A percentile compares a stretch with the other conserved stretches of the same genome.
These are phyloP conservation scores for Pegoplata infirma DNA, from an alignment of 2,888 invertebrate species.

Conservation along the genomic window DNA sequence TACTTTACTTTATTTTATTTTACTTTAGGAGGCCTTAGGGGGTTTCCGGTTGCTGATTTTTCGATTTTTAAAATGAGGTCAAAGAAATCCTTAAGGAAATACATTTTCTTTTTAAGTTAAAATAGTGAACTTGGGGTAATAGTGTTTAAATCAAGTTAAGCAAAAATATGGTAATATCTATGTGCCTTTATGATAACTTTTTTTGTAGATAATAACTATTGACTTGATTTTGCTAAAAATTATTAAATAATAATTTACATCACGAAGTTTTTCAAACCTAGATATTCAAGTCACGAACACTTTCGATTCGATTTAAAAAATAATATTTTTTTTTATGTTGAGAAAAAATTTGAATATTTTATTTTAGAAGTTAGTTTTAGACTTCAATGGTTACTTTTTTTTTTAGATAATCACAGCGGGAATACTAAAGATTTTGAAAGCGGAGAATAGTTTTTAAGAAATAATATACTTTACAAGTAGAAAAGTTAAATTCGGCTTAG, in stretches of 20 bases:
- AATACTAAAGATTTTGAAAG: no score
- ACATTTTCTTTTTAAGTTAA: neutral
- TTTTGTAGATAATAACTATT: neutral
- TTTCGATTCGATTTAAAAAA: no score
- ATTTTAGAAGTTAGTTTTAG: no score
- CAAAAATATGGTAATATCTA: no score
- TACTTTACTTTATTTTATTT: slow-evolving; percentile 36
- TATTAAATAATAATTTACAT: neutral
- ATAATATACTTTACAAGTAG: no score
- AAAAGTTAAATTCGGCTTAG: no score
- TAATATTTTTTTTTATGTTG: no score
- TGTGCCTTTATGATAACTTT: neutral
- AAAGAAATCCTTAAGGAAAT: slow-evolving; percentile 61
- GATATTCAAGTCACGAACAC: neutral
- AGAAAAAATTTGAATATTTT: no score
- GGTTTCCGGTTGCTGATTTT: slow-evolving; percentile 73
- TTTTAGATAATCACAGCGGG: no score
- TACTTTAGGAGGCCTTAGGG: slow-evolving; percentile 66
- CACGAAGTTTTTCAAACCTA: neutral
- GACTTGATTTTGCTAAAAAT: neutral
- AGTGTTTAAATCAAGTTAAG: neutral
- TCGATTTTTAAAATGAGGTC: slow-evolving; percentile 74
- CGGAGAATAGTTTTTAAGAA: no score
- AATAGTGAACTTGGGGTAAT: neutral
- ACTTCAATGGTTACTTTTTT: no score